Evolutionary conservation across 2,797 vertebrate genomes (phyloP), one percentile per base, ranked within the genome.

Genomic region (Yasuhikotakia modesta): DNA sequence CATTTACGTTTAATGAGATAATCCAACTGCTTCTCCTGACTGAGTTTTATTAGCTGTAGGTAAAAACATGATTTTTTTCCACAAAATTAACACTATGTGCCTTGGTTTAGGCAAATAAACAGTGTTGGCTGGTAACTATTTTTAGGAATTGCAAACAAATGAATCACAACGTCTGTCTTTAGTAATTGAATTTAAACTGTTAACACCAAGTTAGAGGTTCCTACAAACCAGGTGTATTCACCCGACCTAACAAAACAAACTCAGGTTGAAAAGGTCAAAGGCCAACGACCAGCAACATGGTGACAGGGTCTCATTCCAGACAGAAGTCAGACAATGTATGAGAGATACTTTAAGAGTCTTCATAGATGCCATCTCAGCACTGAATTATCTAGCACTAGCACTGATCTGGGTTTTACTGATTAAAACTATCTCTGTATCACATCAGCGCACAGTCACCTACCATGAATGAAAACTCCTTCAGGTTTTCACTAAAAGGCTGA

Each of bases 151-250:
- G 35, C 39, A 43, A 43, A 10, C 39, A 43, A 43, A 35, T 5
- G 76, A 81, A 74, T 71, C 65, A 70, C 39, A 73, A 22, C 57
- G 70, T 46, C 19, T 53, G 11, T 39, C 69, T 52, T 24, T 17
- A 65, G 73, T 86, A 85, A 90, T 90, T 68, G 48, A 81, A 71
- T 87, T 88, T 86, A 77, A 43, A 10, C 39, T 43, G 8, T 43
- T 8, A 43, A 43, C 8, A 43, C 39, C 10, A 43, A 43, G 39
- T 43, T 43, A 11, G 7, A 11, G 39, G 32, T 35, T 7, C 10
- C 35, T 39, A 39, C 35, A 39, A 43, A 86, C 83, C 87, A 89
- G 85, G 83, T 89, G 83, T 85, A 22, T 14, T 68, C 79, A 58
- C 83, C 79, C 45, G 78, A 69, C 81, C 83, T 78, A 45, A 68